Base-by-base conservation (phyloP, 1,140 invertebrate species). In the Drosophila insularis region DNA sequence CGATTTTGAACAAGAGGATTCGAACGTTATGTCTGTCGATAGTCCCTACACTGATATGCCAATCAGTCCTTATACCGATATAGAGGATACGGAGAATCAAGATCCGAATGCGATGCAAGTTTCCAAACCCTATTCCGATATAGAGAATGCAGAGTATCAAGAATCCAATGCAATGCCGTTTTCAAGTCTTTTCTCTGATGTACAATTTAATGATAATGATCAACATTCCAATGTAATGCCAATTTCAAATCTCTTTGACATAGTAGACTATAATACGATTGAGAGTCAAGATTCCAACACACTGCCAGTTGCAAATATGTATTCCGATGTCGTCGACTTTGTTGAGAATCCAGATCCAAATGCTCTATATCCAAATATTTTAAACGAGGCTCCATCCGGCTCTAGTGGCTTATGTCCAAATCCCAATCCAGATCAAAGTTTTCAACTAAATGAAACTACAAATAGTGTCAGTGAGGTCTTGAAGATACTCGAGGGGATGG, bases 401-500 rank as follows among this genome's bases (percentile, higher is more conserved):
- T 61, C 13, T 13, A 61, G n/a, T 21, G 54, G 46, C 43, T 37
- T 46, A 31, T 64, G 19, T 37, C 31, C 54, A 67, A 55, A 71
- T 35, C 27, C 19, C 61, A 67, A 50, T 23, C 50, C 19, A 54
- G 50, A 50, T 2, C 3, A 80, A 68, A 50, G 10, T 58, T 68
- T 72, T 68, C 50, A 76, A 60, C 43, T 80, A 1, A 55, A 66
- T 39, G 71, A 66, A 32, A 40, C 54, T 8, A 73, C 77, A 2
- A 55, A 32, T 17, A 75, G 58, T 75, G 72, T 75, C 58, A 54
- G 43, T 39, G 81, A 85, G n/a, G 76, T 85, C 17, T 65, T 81
- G 40, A 68, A 63, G 23, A 65, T 85, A 50, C 67, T 85, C 2
- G 78, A 86, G 6, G 62, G 50, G 46, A 85, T 85, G 35, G 78